phyloP scores from a whole-genome alignment of 2,888 invertebrate species.

The Deilephila elpenor region DNA sequence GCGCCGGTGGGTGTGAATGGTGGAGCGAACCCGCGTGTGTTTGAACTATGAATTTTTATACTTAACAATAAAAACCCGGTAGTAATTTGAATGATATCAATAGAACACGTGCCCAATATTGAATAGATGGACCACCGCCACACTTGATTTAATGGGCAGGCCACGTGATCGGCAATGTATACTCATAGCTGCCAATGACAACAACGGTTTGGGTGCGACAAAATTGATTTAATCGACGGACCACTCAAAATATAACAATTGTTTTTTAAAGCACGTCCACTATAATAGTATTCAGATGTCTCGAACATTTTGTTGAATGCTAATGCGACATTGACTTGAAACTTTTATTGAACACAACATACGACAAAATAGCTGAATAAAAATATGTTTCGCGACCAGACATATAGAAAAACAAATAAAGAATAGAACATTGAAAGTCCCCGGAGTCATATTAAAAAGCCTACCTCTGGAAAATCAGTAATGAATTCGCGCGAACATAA shows the following conservation, averaged over 20 bases:
- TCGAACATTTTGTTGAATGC: conserved; percentile 42
- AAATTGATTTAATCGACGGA: conserved; percentile 58
- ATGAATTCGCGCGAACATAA: neutral
- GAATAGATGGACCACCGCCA: conserved; percentile 52
- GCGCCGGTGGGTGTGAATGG: conserved; percentile 20
- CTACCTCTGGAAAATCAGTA: neutral
- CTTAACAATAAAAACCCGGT: conserved; percentile 43
- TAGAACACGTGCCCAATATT: conserved; percentile 43
- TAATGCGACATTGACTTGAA: conserved; percentile 24
- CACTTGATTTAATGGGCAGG: conserved; percentile 46
- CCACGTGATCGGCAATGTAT: conserved; percentile 65
- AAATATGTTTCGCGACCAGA: neutral
- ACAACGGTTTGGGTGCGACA: conserved; percentile 37
- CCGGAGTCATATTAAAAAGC: too few species aligned
- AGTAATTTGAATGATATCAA: conserved; percentile 40
- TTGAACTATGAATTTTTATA: conserved; percentile 32
- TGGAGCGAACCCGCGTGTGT: conserved; percentile 23
- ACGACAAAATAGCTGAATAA: neutral
- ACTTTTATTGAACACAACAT: conserved; percentile 20
- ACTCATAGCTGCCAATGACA: conserved; percentile 71
- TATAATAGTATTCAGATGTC: conserved; percentile 50
- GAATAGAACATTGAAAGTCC: too few species aligned
- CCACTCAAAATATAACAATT: conserved; percentile 57
- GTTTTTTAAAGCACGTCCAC: conserved; percentile 46
- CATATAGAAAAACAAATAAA: neutral